Percentiles rank a stretch among this genome's conserved stretches.
phyloP scores from a whole-genome alignment of 2,113 vertebrate species.

The Heteronetta atricapilla region DNA sequence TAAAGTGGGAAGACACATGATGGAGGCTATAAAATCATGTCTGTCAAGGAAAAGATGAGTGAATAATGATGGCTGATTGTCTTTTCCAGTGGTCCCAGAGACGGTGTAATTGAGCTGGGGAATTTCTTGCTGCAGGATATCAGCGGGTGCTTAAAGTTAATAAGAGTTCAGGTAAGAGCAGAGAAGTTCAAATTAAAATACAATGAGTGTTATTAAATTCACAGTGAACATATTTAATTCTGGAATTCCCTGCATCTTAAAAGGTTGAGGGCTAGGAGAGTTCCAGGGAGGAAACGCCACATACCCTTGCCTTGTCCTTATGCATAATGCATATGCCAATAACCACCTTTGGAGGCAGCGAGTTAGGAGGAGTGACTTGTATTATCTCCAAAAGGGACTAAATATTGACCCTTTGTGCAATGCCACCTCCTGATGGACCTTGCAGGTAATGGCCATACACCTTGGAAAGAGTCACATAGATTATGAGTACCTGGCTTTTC shows the following conservation, averaged over 20 bases:
- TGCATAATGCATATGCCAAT: neutral
- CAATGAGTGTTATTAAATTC: neutral
- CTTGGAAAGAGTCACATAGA: neutral
- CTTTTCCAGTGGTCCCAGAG: neutral
- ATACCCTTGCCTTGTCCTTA: neutral
- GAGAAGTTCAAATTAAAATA: neutral
- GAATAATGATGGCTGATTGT: neutral
- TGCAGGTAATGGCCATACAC: no score
- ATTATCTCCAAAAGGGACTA: neutral
- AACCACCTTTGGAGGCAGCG: neutral
- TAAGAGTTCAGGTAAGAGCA: neutral
- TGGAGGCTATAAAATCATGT: neutral
- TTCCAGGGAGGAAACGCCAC: neutral
- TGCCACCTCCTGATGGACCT: neutral
- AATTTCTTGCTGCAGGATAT: neutral
- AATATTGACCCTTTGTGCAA: neutral
- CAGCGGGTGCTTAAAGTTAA: neutral
- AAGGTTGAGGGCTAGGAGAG: constrained; percentile 18
- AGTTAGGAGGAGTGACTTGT: neutral
- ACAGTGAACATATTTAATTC: neutral
- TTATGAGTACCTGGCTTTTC: neutral
- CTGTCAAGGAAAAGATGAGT: neutral
- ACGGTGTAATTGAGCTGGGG: neutral
- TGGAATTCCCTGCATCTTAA: neutral
- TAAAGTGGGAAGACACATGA: neutral